phyloP scores from a whole-genome alignment of 2,113 vertebrate genomes.

The Pollachius pollachius region DNA sequence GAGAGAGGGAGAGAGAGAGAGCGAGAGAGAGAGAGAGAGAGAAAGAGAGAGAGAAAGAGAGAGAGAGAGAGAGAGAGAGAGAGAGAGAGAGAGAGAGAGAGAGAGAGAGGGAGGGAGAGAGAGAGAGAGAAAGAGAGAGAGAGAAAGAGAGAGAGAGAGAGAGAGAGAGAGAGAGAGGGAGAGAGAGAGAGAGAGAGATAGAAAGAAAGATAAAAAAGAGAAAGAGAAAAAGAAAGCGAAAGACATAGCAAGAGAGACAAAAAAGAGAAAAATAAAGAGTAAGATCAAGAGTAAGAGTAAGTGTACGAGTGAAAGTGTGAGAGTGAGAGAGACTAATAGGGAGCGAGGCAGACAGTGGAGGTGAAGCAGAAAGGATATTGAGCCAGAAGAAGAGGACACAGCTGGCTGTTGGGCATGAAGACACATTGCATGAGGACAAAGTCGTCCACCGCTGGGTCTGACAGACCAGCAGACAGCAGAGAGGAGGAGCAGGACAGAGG shows the following conservation, averaged over 20 bases:
- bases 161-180: no score
- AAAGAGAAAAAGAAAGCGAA: no score
- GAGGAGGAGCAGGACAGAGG: neutral
- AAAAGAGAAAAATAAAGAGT: no score
- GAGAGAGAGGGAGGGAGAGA: no score
- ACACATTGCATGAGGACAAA: slow-evolving; percentile 96
- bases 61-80: no score
- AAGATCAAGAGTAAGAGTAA: no score
- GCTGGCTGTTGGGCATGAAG: slow-evolving; percentile 95
- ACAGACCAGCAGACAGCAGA: slow-evolving; percentile 8
- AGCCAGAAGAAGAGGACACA: slow-evolving; percentile 90
- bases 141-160: no score
- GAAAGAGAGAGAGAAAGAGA: no score
- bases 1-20: neutral
- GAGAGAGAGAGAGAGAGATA: neutral
- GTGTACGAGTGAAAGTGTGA: neutral
- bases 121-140: neutral
- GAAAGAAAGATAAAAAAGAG: neutral
- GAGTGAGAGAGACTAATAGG: neutral
- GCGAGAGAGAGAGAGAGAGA: neutral
- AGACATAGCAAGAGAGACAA: no score
- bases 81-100: no score
- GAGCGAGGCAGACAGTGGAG: neutral
- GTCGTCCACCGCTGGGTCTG: slow-evolving; percentile 91
- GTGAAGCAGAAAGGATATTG: slow-evolving; percentile 90